phyloP scores from a whole-genome alignment of 2,888 invertebrate species.

The Chymomyza fuscimana region DNA sequence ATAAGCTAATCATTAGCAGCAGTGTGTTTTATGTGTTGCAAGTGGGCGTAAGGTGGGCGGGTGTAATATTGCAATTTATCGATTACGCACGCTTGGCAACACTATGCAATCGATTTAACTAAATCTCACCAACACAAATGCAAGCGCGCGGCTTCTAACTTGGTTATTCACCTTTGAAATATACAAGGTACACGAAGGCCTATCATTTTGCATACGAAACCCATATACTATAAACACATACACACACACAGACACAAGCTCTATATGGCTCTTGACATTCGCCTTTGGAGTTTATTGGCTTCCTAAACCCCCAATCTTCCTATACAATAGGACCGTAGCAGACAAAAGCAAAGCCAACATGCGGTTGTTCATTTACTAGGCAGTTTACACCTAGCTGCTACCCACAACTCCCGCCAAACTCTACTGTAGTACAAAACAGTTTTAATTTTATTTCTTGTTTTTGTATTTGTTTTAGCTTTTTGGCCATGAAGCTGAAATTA shows the following conservation, averaged over 20 bases:
- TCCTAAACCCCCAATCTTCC: conserved; percentile 6
- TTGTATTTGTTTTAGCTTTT: conserved; percentile 14
- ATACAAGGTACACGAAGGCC: conserved; percentile 13
- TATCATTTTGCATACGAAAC: conserved; percentile 10
- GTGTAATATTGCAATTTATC: conserved; percentile 38
- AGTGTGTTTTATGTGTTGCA: background rate
- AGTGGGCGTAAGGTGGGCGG: background rate
- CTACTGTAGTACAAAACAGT: background rate
- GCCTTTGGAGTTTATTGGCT: conserved; percentile 45
- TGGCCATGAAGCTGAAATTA: conserved; percentile 68
- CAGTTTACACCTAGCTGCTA: background rate
- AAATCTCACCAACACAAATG: conserved; percentile 16
- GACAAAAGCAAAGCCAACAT: conserved; percentile 14
- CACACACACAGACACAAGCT: conserved; percentile 7
- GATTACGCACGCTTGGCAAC: conserved; percentile 41
- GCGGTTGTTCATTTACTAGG: background rate
- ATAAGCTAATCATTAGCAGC: background rate
- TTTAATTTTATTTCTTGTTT: background rate
- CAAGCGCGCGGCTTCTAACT: conserved; percentile 40
- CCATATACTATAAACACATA: conserved; percentile 20
- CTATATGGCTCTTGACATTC: conserved; percentile 62
- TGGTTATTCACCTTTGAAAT: conserved; percentile 65
- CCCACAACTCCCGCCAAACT: background rate
- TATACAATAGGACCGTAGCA: background rate
- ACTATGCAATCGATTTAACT: conserved; percentile 52